Evolutionary conservation across 2,113 vertebrate genomes (phyloP), one percentile per base, ranked within the genome.

Genomic region (Hemibagrus wyckioides): DNA sequence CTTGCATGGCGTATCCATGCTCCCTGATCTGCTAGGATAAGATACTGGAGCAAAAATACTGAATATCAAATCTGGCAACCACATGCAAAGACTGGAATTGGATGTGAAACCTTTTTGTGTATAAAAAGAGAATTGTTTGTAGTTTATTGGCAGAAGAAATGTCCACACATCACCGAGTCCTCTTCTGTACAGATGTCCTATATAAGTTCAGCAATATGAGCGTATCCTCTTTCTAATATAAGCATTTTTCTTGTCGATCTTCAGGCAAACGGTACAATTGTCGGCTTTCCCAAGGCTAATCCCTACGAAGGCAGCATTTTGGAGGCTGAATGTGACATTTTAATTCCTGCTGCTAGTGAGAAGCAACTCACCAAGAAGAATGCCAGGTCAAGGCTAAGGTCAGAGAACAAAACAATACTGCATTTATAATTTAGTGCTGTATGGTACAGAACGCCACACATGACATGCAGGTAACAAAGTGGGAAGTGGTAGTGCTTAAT

Each of bases 271-370:
- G 97, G 97, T 81, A 97, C 97, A 39, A 97, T 99, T 84, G 96
- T 99, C 84, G 98, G 97, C 80, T 99, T 98, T 93, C 97, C 98
- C 0, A 96, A 97, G 85, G 93, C 98, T 4, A 94, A 95, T 4
- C 93, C 94, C 0, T 98, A 98, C 19, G 96, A 98, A 59, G 97
- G 96, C 65, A 98, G 86, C 90, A 97, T 99, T 90, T 92, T 99
- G 91, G 98, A 99, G 91, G 96, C 95, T 2, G 96, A 98, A 57
- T 99, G 98, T 80, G 96, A 99, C 91, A 99, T 99, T 92, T 93
- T 99, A 80, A 97, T 99, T 83, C 98, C 98, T 23, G 98, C 98
- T 28, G 98, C 98, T 90, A 96, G 98, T 0, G 98, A 99, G 94
- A 99, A 98, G 86, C 98, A 99, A 92, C 92, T 99, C 92, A 99